These are phyloP conservation scores for Umimayanthus kanabou DNA, from an alignment of 92 coral and sea anemone species.

Conservation along the genomic window DNA sequence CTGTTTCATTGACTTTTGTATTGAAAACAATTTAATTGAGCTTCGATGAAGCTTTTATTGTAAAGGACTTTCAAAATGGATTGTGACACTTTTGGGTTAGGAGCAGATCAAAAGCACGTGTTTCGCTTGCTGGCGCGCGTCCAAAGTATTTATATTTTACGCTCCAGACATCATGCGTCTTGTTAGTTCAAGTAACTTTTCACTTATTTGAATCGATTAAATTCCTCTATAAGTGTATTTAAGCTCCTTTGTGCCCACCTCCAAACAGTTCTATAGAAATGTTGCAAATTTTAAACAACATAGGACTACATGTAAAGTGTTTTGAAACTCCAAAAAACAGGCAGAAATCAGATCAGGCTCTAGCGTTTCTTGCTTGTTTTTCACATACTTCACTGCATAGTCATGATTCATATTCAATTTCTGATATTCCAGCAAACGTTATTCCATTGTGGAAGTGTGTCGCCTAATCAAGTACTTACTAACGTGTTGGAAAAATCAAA, in stretches of 20 bases:
- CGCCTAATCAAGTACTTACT: neutral
- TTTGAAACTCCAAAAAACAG: neutral
- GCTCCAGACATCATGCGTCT: neutral
- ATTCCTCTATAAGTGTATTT: neutral
- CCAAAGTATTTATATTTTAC: too few species aligned
- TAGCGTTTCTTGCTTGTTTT: neutral
- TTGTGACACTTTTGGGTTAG: slow-evolving; percentile 24
- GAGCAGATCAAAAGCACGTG: slow-evolving; percentile 33
- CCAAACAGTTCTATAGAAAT: neutral
- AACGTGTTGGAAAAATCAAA: neutral
- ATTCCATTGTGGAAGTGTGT: neutral
- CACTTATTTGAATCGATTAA: slow-evolving; percentile 1
- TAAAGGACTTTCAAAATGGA: slow-evolving; percentile 13
- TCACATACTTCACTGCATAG: neutral
- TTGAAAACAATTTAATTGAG: slow-evolving; percentile 26
- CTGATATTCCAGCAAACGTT: neutral
- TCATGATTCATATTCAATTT: neutral
- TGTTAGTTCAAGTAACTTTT: neutral
- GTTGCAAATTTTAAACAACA: neutral
- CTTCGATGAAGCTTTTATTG: slow-evolving; percentile 20
- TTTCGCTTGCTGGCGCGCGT: neutral
- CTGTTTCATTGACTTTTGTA: neutral
- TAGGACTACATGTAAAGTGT: neutral
- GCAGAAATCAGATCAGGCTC: neutral
- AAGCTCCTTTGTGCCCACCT: neutral